Evolutionary conservation across 2,888 invertebrate genomes (phyloP), one percentile per base, ranked within the genome.

Genomic region (Automeris io): DNA sequence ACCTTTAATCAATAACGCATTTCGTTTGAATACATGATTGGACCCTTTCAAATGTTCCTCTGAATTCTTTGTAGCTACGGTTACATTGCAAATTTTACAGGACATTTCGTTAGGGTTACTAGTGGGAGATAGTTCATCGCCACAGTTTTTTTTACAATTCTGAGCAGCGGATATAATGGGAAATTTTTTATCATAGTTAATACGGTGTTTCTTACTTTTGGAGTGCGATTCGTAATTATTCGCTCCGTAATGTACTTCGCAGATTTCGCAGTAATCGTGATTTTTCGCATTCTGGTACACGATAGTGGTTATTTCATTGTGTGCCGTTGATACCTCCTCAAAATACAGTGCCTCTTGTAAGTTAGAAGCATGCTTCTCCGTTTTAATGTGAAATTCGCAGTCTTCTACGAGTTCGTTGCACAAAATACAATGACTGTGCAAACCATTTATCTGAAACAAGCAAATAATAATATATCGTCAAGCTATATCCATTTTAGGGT

Each of bases 391-490:
- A 24, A 49, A 19, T 5, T 39, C 41, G 1, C 37, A 32, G 21
- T 49, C 44, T 9, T 39, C 42, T 1, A 45, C 45, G 0, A 56
- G 33, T 31, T 44, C 42, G 12, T 57, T 56, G 38, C 60, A 60
- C 4, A 57, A 33, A 1, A 57, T 18, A 32, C 60, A 60, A 23
- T 60, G 57, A 13, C 40, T 43, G 42, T 45, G 45, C 5, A 35
- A 41, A 4, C 45, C 43, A n/a, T 47, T 43, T 2, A 49, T 37
- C 59, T 59, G 45, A 29, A 50, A 50, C n/a, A n/a, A n/a, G n/a
- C n/a, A 19, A 31, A 34, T 38, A 18, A 39, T 34, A 26, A 9
- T 26, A 3, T 1, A 26, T 24, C 2, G 11, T 24, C 19, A 19
- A 6, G 6, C 6, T 5, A 19, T 19, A 5, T 19, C 19, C 3